phyloP scores from a whole-genome alignment of 1,140 invertebrate species.

The Drosophila nigromelanica region DNA sequence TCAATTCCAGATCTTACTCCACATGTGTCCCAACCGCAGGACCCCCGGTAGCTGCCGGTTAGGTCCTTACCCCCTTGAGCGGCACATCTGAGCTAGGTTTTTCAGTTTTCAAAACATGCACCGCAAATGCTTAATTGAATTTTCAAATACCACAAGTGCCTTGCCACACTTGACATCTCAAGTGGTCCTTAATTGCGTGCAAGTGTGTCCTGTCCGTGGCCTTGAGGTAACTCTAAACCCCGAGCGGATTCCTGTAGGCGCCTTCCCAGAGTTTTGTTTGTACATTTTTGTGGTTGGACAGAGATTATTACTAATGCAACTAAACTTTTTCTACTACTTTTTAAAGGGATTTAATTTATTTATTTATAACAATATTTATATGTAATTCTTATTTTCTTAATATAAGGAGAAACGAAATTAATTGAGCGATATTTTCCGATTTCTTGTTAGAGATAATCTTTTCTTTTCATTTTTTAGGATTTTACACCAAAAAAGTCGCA shows the following conservation, averaged over 20 bases:
- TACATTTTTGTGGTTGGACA: slow-evolving; percentile 34
- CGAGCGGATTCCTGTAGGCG: slow-evolving; percentile 7
- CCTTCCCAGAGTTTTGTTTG: slow-evolving; percentile 22
- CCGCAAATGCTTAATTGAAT: slow-evolving; percentile 36
- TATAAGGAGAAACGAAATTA: too few relatives aligned
- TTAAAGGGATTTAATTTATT: too few relatives aligned
- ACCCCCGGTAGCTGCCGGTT: neutral
- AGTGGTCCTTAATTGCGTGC: slow-evolving; percentile 18
- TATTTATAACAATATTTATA: too few relatives aligned
- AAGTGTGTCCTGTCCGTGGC: slow-evolving; percentile 12
- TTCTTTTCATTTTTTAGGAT: too few relatives aligned
- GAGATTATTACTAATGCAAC: neutral
- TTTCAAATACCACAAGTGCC: slow-evolving; percentile 41
- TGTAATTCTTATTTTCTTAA: too few relatives aligned
- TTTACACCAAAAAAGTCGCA: neutral
- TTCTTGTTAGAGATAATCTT: too few relatives aligned
- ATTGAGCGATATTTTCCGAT: too few relatives aligned
- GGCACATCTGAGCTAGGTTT: slow-evolving; percentile 1
- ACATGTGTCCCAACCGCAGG: slow-evolving; percentile 9
- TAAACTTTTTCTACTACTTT: too few relatives aligned
- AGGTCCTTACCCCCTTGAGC: slow-evolving; percentile 15
- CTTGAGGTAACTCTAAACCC: slow-evolving; percentile 43
- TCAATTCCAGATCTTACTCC: slow-evolving; percentile 7
- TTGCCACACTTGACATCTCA: slow-evolving; percentile 29
- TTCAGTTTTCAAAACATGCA: slow-evolving; percentile 2